Evolutionary conservation across 35 echinoderm and acorn worm genomes (phyloP).

Genomic region (Stichopus chloronotus): DNA sequence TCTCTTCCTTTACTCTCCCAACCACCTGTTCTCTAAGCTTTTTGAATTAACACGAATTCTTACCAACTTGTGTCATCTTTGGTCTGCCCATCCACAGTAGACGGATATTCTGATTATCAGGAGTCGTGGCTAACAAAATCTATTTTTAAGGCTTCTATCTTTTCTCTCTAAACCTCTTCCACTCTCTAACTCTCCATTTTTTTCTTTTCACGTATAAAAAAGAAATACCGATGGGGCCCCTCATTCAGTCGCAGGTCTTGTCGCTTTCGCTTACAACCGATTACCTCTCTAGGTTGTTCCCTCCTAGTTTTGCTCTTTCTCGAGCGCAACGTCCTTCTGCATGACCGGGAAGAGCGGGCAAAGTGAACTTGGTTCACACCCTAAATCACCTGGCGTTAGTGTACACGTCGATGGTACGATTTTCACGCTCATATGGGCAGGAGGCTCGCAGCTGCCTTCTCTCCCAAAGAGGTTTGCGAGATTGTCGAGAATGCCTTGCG

Average conservation of each 20-base stretch:
- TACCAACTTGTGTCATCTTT: conserved; percentile 23
- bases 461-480: not conserved
- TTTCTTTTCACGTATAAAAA: not conserved
- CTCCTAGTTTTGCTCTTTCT: not conserved
- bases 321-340: conserved; percentile 32
- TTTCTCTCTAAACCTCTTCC: not conserved
- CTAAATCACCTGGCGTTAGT: conserved; percentile 51
- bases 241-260: conserved; percentile 12
- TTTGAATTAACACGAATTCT: conserved; percentile 38
- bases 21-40: conserved; percentile 33
- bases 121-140: conserved; percentile 48
- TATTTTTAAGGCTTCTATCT: conserved; percentile 22
- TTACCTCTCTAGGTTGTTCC: conserved; percentile 47
- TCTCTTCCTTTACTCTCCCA: not conserved
- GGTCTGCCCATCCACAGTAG: not conserved
- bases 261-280: conserved; percentile 39
- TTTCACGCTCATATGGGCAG: conserved; percentile 43
- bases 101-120: not conserved
- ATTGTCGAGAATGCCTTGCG: not conserved
- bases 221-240: not conserved
- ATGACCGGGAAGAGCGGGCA: conserved; percentile 47
- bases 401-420: conserved; percentile 45
- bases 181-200: not conserved
- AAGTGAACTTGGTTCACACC: conserved; percentile 43
- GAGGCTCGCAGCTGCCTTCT: conserved; percentile 4